Base-by-base conservation (phyloP, 2,113 vertebrate species). In the Callipepla squamata region DNA sequence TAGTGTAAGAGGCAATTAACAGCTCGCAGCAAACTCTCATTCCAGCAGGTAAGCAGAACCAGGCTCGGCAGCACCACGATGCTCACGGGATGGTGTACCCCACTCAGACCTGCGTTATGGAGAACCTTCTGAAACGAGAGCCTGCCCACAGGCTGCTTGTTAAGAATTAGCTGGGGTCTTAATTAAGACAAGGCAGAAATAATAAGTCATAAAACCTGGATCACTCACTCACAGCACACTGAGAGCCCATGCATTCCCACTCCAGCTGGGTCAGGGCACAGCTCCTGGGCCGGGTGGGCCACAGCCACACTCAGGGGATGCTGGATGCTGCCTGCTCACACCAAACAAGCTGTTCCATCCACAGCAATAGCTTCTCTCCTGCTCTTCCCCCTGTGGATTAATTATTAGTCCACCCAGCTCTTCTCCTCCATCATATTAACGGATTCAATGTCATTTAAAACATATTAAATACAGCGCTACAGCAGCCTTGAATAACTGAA, bases 391-490 rank as follows among this genome's bases (percentile, higher is more conserved):
- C 34, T 1, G 83, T n/a, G 75, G 65, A 86, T 25, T 65, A 63
- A 80, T 80, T 59, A 73, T 22, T 55, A 61, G 57, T n/a, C 66
- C 62, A 34, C 72, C 32, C 87, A 25, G 53, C 63, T 63, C 68
- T 42, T 38, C 63, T 78, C 53, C 50, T 63, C 25, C 53, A 36
- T 42, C 47, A 3, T 28, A 77, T 86, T 77, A 89, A 80, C 80
- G 14, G 78, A 77, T 17, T 57, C 73, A 21, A 14, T n/a, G 40
- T 69, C 77, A 74, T 47, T 91, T 83, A 66, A 83, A 90, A 68
- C 63, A 45, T 40, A 90, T 93, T 83, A 92, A 92, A 90, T 44
- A n/a, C 66, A 50, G 80, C 63, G 50, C 59, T 2, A 85, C 3
- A 53, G n/a, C 67, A 76, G 76, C 72, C 63, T 40, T 7, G 59